Conservation (phyloP, 1,140 invertebrate species). For the Zaprionus davidi region DNA sequence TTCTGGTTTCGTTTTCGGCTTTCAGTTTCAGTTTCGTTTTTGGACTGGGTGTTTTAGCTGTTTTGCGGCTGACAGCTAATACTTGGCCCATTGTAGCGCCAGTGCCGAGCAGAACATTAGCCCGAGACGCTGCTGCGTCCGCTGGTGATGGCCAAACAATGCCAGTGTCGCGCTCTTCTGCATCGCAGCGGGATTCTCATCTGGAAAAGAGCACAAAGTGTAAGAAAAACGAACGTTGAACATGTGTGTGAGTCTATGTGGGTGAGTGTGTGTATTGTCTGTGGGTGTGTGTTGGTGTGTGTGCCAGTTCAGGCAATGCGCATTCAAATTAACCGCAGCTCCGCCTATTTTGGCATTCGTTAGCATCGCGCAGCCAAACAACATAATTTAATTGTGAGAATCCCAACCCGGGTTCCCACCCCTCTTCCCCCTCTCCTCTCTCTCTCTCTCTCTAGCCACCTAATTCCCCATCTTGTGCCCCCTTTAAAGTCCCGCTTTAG, state of each 20-base stretch:
- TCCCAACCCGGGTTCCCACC: background rate
- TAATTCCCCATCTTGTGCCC: background rate
- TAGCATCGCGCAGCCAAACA: slow-evolving; percentile 38
- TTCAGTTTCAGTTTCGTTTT: slow-evolving; percentile 6
- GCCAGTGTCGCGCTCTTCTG: slow-evolving; percentile 64
- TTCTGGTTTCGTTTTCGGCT: slow-evolving; percentile 1
- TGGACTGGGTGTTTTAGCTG: slow-evolving; percentile 17
- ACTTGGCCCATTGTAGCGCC: slow-evolving; percentile 40
- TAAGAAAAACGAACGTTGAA: slow-evolving; percentile 3
- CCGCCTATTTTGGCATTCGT: slow-evolving; percentile 28
- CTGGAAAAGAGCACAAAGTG: slow-evolving; percentile 64
- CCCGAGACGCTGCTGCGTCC: slow-evolving; percentile 15
- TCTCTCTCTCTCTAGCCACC: background rate
- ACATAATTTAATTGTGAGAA: slow-evolving; percentile 69
- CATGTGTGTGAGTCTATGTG: background rate
- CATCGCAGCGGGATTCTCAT: slow-evolving; percentile 82
- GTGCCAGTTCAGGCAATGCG: slow-evolving; percentile 3
- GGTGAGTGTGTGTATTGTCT: background rate
- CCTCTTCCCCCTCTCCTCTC: background rate
- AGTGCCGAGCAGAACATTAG: slow-evolving; percentile 17
- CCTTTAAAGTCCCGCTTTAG: background rate
- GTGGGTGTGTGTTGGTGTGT: slow-evolving; percentile 5
- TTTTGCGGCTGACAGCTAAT: slow-evolving; percentile 47
- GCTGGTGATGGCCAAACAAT: slow-evolving; percentile 20
- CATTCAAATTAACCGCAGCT: slow-evolving; percentile 57